Base-by-base conservation (phyloP, 1,140 invertebrate species). In the Lineus longissimus region DNA sequence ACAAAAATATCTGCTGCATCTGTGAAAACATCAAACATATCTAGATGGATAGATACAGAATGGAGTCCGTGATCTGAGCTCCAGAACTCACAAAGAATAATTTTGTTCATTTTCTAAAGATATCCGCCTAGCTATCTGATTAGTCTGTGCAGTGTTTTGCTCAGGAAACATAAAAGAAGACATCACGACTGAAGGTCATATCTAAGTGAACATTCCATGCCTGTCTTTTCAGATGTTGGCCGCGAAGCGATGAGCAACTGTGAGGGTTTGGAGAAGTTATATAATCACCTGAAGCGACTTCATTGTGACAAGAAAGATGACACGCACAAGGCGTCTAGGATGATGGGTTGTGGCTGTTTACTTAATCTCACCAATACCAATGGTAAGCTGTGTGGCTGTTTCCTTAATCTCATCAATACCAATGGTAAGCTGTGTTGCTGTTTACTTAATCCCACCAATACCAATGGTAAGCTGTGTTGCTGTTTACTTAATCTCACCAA, bases 281-380 rank as follows among this genome's bases (percentile, higher is more conserved):
- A 83, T 9, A 59, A 70, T 19, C 66, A 83, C 45, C 65, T 84
- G n/a, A 63, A 72, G 57, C 68, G 76, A 17, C 59, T 78, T 2
- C 25, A 51, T 27, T 22, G 19, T 9, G 70, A 71, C 41, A 73
- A 64, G 47, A 69, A 64, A 31, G 71, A 76, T n/a, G 72, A 75
- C n/a, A 73, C 76, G 2, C 67, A 73, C 17, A 74, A 75, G 15
- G 76, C 75, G 69, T 70, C 84, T 41, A 60, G 82, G 15, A 77
- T 76, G 59, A 86, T 88, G 23, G 83, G 86, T 6, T 87, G 86
- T 68, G 90, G 90, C 25, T 87, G 90, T 66, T 80, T 94, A 13
- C 84, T 93, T 11, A 94, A 94, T 81, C 87, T 91, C 74, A 85
- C 91, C 45, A 87, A 90, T 58, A 89, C 87, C 25, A 89, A 90